These are phyloP conservation scores for Haemorhous mexicanus DNA, from an alignment of 2,113 vertebrate genomes.

Conservation along the genomic window DNA sequence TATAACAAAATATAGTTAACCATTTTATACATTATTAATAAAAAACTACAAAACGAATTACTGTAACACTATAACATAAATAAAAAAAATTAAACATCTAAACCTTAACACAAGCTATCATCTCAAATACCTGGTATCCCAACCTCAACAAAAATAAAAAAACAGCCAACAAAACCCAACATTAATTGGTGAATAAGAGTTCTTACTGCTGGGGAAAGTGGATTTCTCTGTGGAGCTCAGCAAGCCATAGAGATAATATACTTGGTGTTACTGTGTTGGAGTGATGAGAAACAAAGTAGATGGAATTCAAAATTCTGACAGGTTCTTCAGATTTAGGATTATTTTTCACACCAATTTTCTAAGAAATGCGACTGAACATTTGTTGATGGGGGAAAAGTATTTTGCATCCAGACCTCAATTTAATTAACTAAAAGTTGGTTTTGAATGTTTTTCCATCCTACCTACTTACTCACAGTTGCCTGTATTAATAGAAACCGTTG, in stretches of 20 bases:
- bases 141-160: not conserved
- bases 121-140: not conserved
- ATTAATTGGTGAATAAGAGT: not conserved
- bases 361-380: conserved; percentile 25
- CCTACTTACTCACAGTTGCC: conserved; percentile 50
- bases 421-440: conserved; percentile 63
- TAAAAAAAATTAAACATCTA: not conserved
- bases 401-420: conserved; percentile 51
- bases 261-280: not conserved
- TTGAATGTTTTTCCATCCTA: conserved; percentile 51
- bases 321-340: not conserved
- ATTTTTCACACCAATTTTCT: conserved; percentile 31
- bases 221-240: not conserved
- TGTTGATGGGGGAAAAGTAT: conserved; percentile 26
- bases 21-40: not conserved
- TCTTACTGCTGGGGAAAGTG: not conserved
- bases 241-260: not conserved
- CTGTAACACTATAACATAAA: not conserved
- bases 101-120: not conserved
- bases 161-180: not conserved
- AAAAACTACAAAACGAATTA: not conserved
- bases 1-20: not conserved
- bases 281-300: not conserved
- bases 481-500: conserved; percentile 62
- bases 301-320: conserved; percentile 6